Evolutionary conservation across 2,797 vertebrate species (phyloP), one percentile per base, ranked within the genome.

Genomic region (Poliocrania exsul): DNA sequence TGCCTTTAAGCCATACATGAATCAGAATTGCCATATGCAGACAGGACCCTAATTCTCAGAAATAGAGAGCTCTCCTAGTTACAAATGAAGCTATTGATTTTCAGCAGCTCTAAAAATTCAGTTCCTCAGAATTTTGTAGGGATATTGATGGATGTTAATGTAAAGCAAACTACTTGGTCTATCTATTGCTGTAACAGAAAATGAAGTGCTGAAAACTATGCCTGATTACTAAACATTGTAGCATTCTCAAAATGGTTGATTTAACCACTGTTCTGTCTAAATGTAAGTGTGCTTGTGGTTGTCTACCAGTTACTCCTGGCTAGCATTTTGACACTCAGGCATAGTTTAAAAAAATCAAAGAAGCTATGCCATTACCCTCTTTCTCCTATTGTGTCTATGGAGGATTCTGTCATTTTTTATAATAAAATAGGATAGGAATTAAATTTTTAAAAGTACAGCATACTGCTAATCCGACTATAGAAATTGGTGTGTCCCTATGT

Each of bases 21-120:
- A 26, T 77, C 79, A 91, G 60, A 83, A 83, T 25, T 66, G n/a
- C 13, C 29, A 79, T 75, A 89, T 20, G 15, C 23, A 83, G 37
- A 18, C 31, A 86, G 44, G 21, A 37, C 20, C 14, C n/a, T 37
- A 73, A 90, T 83, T 86, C 90, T 85, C 57, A 81, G 75, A 93
- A 92, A 74, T 58, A 23, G 53, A n/a, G 46, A 64, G 28, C 9
- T 82, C 35, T 64, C 66, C 56, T 21, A 70, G 13, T 33, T 87
- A 66, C 60, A 93, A 91, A 77, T 82, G 13, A 92, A 93, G 7
- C 17, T 73, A 74, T 21, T 64, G 61, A 80, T 87, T 89, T 92
- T 87, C 75, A 85, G 19, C 33, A 83, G 19, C 72, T 95, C 26
- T 83, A 69, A 85, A 88, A 87, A 62, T 72, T 44, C 49, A 69